Base-by-base conservation (phyloP, 2,888 invertebrate genomes). In the Lutraria lutraria region DNA sequence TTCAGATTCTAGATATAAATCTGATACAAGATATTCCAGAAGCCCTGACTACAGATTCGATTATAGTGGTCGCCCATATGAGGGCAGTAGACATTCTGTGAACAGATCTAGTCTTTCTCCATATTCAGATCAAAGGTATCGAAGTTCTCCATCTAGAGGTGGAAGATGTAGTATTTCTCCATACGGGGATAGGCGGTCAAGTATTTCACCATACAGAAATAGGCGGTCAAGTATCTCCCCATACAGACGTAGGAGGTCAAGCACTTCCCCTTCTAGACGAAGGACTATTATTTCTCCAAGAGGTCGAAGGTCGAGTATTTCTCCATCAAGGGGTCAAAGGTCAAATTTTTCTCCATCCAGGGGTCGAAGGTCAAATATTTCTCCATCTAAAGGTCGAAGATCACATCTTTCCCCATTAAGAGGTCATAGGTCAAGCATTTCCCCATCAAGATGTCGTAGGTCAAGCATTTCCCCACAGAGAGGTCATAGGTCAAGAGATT, bases 31-130 rank as follows among this genome's bases (percentile, higher is more conserved):
- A 13, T 29, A 72, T 43, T 83, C 83, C 21, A 63, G 83, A 60
- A 83, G 83, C 34, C 83, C 83, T 34, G 83, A 81, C 15, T 54
- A 81, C 25, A 21, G 56, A 16, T 82, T 60, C 63, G 43, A 4
- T 19, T 3, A 53, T 25, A 76, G 53, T 54, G 54, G 10, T 29
- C 4, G 54, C 13, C 63, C n/a, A 8, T 68, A 25, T 10, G 43
- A 43, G 43, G 8, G 43, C 43, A 43, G 43, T 43, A 43, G 43
- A 43, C 63, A 25, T 60, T 60, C 60, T 60, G 19, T 21, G n/a
- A n/a, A 60, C 60, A 83, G 83, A 68, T 83, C 83, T n/a, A 84
- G 84, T 68, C 19, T 72, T 21, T 72, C 84, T 16, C 76, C 84
- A 52, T 8, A 53, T 19, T 29, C 76, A 54, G 21, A 52, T 81